Evolutionary conservation across 2,113 vertebrate genomes (phyloP).

Genomic region (Raja brachyura): DNA sequence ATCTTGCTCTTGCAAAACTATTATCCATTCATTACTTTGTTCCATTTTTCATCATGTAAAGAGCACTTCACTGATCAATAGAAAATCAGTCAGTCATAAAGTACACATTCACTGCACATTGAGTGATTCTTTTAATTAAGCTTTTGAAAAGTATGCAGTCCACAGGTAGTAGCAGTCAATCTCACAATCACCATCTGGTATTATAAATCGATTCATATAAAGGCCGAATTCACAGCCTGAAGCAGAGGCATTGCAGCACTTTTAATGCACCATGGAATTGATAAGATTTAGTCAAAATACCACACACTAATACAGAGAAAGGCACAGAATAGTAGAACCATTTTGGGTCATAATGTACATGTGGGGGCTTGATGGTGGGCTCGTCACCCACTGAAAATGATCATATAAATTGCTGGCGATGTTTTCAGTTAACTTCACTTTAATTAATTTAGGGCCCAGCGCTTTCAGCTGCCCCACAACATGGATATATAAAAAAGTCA

Average conservation of each 20-base stretch:
- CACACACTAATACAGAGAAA: background rate
- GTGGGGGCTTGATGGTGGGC: background rate
- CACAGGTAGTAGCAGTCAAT: background rate
- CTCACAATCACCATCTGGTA: background rate
- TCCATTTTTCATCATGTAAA: background rate
- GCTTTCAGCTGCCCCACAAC: too few relatives aligned
- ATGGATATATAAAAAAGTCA: too few relatives aligned
- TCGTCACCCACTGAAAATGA: background rate
- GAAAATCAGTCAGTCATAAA: background rate
- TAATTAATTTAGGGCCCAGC: too few relatives aligned
- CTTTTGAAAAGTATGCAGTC: background rate
- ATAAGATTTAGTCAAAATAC: background rate
- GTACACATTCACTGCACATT: background rate
- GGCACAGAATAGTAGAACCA: background rate
- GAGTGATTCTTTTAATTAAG: slow-evolving; percentile 3
- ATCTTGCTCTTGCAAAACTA: background rate
- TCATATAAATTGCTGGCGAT: too few relatives aligned
- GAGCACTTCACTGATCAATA: background rate
- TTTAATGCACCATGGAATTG: background rate
- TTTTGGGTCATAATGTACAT: background rate
- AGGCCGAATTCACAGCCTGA: background rate
- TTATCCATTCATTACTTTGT: background rate
- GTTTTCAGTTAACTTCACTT: too few relatives aligned
- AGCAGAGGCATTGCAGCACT: background rate
- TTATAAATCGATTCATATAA: background rate